These are phyloP conservation scores for Amniataba percoides DNA, from an alignment of 2,797 vertebrate species.

Conservation along the genomic window DNA sequence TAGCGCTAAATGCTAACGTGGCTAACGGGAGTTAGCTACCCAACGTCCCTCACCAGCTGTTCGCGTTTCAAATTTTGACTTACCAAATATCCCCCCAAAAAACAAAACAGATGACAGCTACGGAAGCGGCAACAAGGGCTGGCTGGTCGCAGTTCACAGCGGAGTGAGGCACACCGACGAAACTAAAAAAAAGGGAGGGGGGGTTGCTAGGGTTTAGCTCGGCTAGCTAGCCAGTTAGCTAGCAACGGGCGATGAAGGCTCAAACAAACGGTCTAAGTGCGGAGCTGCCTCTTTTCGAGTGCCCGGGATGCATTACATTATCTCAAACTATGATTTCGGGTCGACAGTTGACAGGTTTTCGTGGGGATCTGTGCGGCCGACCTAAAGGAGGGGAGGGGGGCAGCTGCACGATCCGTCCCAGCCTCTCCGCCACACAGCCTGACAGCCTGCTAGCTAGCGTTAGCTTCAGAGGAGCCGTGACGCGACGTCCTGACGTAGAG, in stretches of 20 bases:
- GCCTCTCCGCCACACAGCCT: slow-evolving; percentile 84
- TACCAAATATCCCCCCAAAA: slow-evolving; percentile 73
- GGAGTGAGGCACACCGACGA: slow-evolving; percentile 60
- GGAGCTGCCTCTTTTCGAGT: slow-evolving; percentile 78
- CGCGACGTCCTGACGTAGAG: slow-evolving; percentile 4
- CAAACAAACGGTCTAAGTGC: slow-evolving; percentile 78
- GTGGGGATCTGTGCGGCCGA: slow-evolving; percentile 60
- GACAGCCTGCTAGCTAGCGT: slow-evolving; percentile 83
- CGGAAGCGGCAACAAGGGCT: slow-evolving; percentile 40
- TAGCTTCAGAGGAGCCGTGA: slow-evolving; percentile 70
- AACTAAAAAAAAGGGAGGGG: slow-evolving; percentile 18
- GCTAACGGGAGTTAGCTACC: slow-evolving; percentile 43
- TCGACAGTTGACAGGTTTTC: slow-evolving; percentile 21
- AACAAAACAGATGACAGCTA: slow-evolving; percentile 63
- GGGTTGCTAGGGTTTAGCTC: slow-evolving; percentile 65
- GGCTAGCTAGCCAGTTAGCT: slow-evolving; percentile 75
- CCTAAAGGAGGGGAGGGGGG: slow-evolving; percentile 57
- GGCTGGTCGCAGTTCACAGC: slow-evolving; percentile 54
- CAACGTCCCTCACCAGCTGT: slow-evolving; percentile 6
- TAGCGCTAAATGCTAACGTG: slow-evolving; percentile 58
- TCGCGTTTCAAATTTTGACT: slow-evolving; percentile 61
- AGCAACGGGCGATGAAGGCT: slow-evolving; percentile 72
- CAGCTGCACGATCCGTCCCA: slow-evolving; percentile 82
- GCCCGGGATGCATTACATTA: slow-evolving; percentile 83
- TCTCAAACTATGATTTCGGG: slow-evolving; percentile 50